These are phyloP conservation scores for Cyprinodon tularosa DNA, from an alignment of 2,113 vertebrate species.

Conservation along the genomic window DNA sequence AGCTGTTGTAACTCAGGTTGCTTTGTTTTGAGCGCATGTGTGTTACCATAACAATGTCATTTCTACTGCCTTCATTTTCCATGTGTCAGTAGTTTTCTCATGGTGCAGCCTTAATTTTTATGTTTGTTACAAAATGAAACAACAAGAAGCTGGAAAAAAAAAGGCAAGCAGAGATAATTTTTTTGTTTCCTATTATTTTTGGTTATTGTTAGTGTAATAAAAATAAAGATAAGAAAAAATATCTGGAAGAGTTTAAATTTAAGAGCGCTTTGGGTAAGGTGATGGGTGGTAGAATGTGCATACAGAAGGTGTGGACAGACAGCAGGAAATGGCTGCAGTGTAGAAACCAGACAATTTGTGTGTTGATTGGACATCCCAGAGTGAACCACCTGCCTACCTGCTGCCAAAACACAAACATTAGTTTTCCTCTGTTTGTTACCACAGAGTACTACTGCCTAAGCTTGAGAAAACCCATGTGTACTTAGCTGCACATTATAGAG, in stretches of 20 bases:
- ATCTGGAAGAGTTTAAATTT: not conserved
- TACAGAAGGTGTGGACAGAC: conserved; percentile 61
- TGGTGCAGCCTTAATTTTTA: too few species aligned
- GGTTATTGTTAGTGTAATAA: too few species aligned
- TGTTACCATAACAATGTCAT: too few species aligned
- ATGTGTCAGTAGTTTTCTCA: too few species aligned
- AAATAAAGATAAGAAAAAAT: too few species aligned
- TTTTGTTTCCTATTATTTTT: too few species aligned
- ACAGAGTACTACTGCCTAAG: conserved; percentile 29
- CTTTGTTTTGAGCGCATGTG: too few species aligned
- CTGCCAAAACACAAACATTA: conserved; percentile 64
- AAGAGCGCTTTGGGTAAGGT: conserved; percentile 32
- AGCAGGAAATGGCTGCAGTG: conserved; percentile 42
- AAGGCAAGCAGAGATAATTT: too few species aligned
- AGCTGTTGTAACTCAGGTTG: too few species aligned
- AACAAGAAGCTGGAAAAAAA: too few species aligned
- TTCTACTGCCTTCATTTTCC: too few species aligned
- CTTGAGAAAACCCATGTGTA: conserved; percentile 26
- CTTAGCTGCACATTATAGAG: conserved; percentile 23
- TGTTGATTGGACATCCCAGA: conserved; percentile 32
- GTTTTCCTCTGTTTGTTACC: conserved; percentile 52
- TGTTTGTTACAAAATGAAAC: too few species aligned
- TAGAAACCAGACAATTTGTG: conserved; percentile 54
- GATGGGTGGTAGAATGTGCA: conserved; percentile 45
- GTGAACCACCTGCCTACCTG: conserved; percentile 66